phyloP scores from a whole-genome alignment of 2,888 invertebrate species.

The Seira ritae region DNA sequence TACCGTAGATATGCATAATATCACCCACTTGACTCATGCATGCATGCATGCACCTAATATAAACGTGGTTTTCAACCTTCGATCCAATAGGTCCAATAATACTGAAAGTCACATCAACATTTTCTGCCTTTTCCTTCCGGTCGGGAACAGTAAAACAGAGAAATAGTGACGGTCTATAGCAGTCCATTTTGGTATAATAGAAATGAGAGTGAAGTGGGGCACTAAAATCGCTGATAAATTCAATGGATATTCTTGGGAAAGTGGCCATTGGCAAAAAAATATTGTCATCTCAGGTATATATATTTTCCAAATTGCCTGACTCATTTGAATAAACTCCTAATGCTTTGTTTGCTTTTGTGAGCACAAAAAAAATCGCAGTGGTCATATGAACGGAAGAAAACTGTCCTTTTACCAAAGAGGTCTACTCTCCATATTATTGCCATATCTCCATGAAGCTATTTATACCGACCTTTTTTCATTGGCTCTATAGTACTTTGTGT shows the following conservation, averaged over 20 bases:
- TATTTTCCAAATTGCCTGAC: not conserved
- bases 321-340: not conserved
- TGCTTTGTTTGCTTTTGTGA: too few species aligned
- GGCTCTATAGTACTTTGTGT: too few species aligned
- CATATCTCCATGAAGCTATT: too few species aligned
- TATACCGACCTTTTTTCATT: too few species aligned
- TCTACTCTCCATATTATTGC: too few species aligned
- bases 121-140: not conserved
- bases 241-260: slow-evolving; percentile 14
- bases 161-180: not conserved
- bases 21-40: too few species aligned
- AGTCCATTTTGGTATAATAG: not conserved
- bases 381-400: too few species aligned
- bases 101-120: not conserved
- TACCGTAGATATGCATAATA: too few species aligned
- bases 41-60: too few species aligned
- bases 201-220: slow-evolving; percentile 6
- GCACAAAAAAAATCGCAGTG: not conserved
- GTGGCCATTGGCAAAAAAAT: slow-evolving; percentile 51
- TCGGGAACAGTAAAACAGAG: not conserved
- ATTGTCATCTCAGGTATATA: slow-evolving; percentile 14
- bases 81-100: too few species aligned
- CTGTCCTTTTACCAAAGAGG: too few species aligned
- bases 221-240: not conserved
- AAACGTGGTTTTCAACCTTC: too few species aligned